Evolutionary conservation across 2,113 vertebrate genomes (phyloP).

Genomic region (Anolis carolinensis): DNA sequence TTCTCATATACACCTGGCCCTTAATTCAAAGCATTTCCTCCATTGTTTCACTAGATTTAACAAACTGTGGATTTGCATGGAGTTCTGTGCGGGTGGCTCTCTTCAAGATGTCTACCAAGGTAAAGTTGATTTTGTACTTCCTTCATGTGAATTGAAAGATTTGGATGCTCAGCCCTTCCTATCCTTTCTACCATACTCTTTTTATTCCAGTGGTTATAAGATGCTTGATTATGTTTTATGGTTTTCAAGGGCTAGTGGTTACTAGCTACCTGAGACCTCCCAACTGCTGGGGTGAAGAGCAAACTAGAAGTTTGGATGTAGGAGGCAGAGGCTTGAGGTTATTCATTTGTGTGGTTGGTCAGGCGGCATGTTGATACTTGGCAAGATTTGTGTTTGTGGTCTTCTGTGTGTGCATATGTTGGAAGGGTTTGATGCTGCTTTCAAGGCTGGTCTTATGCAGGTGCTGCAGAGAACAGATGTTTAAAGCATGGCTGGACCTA

Average conservation of each 20-base stretch:
- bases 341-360: not conserved
- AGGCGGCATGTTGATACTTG: not conserved
- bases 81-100: constrained; percentile 91
- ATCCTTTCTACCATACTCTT: not conserved
- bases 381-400: not conserved
- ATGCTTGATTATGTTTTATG: not conserved
- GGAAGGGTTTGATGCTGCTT: not conserved
- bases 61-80: constrained; percentile 94
- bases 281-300: no score
- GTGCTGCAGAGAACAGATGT: not conserved
- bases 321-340: not conserved
- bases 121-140: constrained; percentile 50
- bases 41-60: constrained; percentile 72
- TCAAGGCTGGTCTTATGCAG: not conserved
- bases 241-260: not conserved
- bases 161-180: no score
- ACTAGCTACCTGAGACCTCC: not conserved
- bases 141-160: fast-evolving
- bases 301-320: not conserved
- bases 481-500: no score
- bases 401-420: not conserved
- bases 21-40: not conserved
- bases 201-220: no score
- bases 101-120: constrained; percentile 91
- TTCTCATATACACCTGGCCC: not conserved